Base-by-base conservation (phyloP, 2,888 invertebrate species). In the Encarsia formosa region DNA sequence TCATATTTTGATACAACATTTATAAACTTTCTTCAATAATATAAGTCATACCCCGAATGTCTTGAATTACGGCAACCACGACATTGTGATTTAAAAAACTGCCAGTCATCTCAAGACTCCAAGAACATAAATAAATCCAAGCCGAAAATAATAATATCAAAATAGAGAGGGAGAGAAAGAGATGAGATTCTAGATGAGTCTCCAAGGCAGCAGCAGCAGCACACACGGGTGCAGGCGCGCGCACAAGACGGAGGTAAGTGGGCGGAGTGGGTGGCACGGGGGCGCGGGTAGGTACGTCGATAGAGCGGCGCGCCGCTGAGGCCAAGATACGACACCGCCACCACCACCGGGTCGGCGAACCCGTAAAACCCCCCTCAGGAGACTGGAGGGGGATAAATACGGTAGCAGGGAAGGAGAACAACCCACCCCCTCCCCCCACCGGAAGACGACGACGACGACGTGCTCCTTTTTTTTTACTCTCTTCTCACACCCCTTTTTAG, bases 301-400 rank as follows among this genome's bases (percentile, higher is more conserved):
- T 73, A 73, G 73, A 73, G 73, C 73, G 73, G 73, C 72, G 73
- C 71, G 72, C 73, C 73, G 65, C 73, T 68, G 73, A 71, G 73
- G 71, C 73, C 73, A 73, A 73, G 73, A 72, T 71, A 72, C 73
- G 72, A 73, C 73, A 73, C 73, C 72, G 67, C 73, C 61, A 69
- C 72, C 67, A 69, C 72, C 71, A 63, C 71, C 65, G 19, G 24
- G 37, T n/a, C 37, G 66, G 69, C 68, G 66, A 66, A 71, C 68
- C 71, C 66, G 69, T 69, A 66, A 71, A 71, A 69, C n/a, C n/a
- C n/a, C n/a, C n/a, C n/a, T n/a, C n/a, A n/a, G n/a, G n/a, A n/a
- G n/a, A n/a, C n/a, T n/a, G 68, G 71, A 60, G 56, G 54, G 41
- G 23, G 23, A 3, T 18, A 37, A 47, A 16, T 32, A 42, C 45